A percentile compares a stretch with the other conserved stretches of the same genome.
Evolutionary conservation across 1,140 invertebrate species (phyloP).

Genomic region (Ips nitidus): DNA sequence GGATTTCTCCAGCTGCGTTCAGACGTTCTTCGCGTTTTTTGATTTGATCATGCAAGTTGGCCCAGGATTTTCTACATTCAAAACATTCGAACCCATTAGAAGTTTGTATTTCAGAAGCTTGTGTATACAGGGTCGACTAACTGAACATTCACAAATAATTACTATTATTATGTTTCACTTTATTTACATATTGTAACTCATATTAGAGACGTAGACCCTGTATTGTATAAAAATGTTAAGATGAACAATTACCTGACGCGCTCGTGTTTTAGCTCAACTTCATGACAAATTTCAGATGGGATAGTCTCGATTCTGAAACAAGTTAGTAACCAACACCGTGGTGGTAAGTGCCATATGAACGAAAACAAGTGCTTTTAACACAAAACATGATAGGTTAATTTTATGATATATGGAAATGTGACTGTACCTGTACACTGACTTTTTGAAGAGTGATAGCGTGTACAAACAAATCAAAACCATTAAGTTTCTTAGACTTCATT

Average conservation of each 20-base stretch:
- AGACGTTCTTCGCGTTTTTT: conserved; percentile 83
- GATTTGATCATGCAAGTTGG: conserved; percentile 82
- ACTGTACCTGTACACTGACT: not conserved
- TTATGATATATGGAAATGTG: no score
- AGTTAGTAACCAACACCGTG: conserved; percentile 46
- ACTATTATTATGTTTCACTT: no score
- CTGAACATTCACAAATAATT: no score
- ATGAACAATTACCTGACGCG: conserved; percentile 39
- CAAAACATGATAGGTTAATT: no score
- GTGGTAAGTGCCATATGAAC: not conserved
- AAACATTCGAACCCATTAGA: not conserved
- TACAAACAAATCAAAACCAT: not conserved
- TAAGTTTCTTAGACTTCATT: no score
- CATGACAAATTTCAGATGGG: conserved; percentile 42
- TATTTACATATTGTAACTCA: no score
- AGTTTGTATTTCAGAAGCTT: not conserved
- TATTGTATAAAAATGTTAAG: not conserved
- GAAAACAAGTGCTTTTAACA: no score
- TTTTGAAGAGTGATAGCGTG: conserved; percentile 6
- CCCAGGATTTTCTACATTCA: conserved; percentile 75
- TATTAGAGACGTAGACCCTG: no score
- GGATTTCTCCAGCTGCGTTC: conserved; percentile 91
- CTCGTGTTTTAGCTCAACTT: conserved; percentile 45
- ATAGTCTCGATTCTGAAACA: conserved; percentile 44
- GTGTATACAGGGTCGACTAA: not conserved